Percentiles rank a stretch among this genome's conserved stretches.
phyloP scores from a whole-genome alignment of 2,113 vertebrate species.

The Elanus axillaris region DNA sequence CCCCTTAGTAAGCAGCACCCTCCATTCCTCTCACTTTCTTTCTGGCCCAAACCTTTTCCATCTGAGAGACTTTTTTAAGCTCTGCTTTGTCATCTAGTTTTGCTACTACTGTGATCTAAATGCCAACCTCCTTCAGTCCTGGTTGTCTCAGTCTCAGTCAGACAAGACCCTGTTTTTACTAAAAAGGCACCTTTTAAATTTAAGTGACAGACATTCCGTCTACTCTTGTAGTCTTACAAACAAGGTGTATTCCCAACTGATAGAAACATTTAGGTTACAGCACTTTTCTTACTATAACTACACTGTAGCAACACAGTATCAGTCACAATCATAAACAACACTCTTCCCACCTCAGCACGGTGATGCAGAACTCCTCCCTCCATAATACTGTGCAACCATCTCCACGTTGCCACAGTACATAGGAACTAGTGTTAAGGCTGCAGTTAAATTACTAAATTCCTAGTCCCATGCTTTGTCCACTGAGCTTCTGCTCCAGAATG shows the following conservation, averaged over 20 bases:
- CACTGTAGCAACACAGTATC: not conserved
- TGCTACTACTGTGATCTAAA: not conserved
- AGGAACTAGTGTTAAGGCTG: not conserved
- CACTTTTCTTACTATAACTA: not conserved
- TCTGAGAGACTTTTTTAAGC: conserved; percentile 1
- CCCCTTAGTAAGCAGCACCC: not conserved
- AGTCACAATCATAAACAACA: not conserved
- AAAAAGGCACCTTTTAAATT: not conserved
- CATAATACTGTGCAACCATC: not conserved
- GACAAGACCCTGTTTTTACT: not conserved
- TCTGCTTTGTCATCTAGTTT: conserved; percentile 25
- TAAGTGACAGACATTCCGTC: not conserved
- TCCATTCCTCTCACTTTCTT: conserved; percentile 20
- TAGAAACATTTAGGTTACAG: not conserved
- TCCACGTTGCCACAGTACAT: not conserved
- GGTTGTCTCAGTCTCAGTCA: not conserved
- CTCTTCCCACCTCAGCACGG: not conserved
- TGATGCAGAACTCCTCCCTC: not conserved
- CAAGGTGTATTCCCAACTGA: not conserved
- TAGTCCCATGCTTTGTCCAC: not conserved
- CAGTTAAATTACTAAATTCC: not conserved
- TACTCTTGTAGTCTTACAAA: not conserved
- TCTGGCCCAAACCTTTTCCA: not conserved
- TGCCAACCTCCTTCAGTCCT: not conserved
- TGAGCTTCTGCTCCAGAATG: not conserved